Evolutionary conservation across 2,797 vertebrate genomes (phyloP), one percentile per base, ranked within the genome.

Genomic region (Chelon auratus): DNA sequence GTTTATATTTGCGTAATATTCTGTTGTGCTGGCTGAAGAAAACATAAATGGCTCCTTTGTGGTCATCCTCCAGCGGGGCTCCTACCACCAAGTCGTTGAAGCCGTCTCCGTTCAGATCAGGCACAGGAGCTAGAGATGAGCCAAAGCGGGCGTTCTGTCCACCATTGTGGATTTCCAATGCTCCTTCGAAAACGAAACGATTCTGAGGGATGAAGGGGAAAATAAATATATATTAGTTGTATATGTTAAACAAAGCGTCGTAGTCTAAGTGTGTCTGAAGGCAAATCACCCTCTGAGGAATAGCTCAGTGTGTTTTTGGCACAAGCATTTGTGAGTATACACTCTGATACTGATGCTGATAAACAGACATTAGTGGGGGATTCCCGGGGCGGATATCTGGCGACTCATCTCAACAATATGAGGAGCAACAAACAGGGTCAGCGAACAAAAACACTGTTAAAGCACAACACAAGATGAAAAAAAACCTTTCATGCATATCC

Each of bases 121-220:
- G 95, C 1, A 98, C 95, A 0, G 97, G 95, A 0, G 96, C 95
- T 0, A 99, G 95, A 33, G 96, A 95, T 1, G 96, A 96, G 9
- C 98, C 98, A 0, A 99, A 99, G 0, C 98, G 96, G 47, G 97
- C 95, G 0, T 99, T 98, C 92, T 99, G 97, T 65, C 96, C 96
- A 2, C 94, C 90, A 22, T 95, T 96, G n/a, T 94, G 91, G 26
- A 98, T 96, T 83, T 92, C 78, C 13, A 99, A 91, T 0, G 93
- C 85, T 2, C 97, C 97, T 0, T 97, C 95, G 47, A 93, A 88
- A 72, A 96, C 18, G 3, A 98, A 97, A 58, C 54, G 94, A 79
- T 91, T 94, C 97, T 97, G 91, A n/a, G 22, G 65, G 50, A 67
- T 48, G 22, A 72, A 66, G 22, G 43, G 11, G 70, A 50, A 62